phyloP scores from a whole-genome alignment of 2,888 invertebrate genomes.

The Eurytoma adleriae region DNA sequence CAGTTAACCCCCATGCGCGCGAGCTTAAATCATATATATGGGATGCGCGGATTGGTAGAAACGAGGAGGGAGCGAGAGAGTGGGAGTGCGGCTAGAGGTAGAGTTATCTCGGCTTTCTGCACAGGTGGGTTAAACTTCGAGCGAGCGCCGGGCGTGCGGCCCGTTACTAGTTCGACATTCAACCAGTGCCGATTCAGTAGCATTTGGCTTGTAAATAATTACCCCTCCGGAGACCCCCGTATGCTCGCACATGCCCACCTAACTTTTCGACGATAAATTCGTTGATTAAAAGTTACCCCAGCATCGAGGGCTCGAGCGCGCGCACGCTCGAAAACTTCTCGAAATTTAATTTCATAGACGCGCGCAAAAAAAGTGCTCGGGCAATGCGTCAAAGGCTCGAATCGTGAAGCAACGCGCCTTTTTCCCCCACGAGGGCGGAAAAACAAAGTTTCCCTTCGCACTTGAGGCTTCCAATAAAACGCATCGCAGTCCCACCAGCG shows the following conservation, averaged over 20 bases:
- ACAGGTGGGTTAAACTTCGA: slow-evolving; percentile 16
- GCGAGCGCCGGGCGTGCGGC: not conserved
- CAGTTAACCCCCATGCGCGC: no score
- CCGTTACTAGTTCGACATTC: slow-evolving; percentile 23
- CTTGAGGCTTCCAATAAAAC: no score
- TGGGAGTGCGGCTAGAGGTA: no score
- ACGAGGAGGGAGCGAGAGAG: no score
- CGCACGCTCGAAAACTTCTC: slow-evolving; percentile 7
- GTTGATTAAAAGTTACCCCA: slow-evolving; percentile 22
- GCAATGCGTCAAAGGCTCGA: no score
- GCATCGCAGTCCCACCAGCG: no score
- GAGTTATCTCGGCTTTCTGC: not conserved
- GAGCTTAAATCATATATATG: no score
- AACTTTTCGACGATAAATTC: slow-evolving; percentile 28
- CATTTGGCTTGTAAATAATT: slow-evolving; percentile 41
- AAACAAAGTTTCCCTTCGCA: no score
- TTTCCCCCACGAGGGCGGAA: not conserved
- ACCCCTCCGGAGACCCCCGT: not conserved
- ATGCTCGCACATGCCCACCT: not conserved
- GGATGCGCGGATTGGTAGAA: no score
- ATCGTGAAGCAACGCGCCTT: not conserved
- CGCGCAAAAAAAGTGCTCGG: not conserved
- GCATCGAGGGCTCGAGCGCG: not conserved
- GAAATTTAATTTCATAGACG: slow-evolving; percentile 17
- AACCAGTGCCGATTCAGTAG: slow-evolving; percentile 9